phyloP scores from a whole-genome alignment of 1,140 invertebrate genomes.

The Conus betulinus region DNA sequence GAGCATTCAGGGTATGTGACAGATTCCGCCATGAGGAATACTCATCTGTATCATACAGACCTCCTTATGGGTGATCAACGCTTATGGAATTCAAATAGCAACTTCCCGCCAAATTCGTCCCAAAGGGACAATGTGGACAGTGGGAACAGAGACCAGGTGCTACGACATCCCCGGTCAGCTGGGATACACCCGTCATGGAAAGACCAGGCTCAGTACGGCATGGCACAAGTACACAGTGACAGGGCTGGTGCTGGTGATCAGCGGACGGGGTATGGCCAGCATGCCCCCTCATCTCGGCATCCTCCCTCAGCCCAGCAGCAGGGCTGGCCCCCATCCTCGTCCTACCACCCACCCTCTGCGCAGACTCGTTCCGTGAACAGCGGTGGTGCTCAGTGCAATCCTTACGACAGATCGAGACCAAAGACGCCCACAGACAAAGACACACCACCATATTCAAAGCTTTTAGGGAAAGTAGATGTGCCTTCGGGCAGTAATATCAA shows the following conservation, averaged over 20 bases:
- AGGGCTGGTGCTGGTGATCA: background rate
- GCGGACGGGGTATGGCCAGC: background rate
- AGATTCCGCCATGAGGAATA: conserved; percentile 35
- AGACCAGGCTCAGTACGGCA: background rate
- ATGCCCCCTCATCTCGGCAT: background rate
- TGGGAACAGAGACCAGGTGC: background rate
- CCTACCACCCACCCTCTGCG: background rate
- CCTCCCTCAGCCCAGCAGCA: background rate
- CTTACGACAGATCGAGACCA: background rate
- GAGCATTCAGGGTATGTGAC: conserved; percentile 44
- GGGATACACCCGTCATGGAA: background rate
- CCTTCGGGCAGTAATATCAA: background rate
- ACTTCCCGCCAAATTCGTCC: background rate
- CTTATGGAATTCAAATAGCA: background rate
- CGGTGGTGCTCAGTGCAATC: background rate
- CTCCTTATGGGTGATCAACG: background rate
- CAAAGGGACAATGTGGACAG: background rate
- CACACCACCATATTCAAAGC: background rate
- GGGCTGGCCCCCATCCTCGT: background rate
- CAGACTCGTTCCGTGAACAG: background rate
- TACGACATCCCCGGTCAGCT: background rate
- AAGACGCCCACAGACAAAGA: background rate
- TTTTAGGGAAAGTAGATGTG: background rate
- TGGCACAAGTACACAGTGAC: background rate
- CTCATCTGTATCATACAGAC: background rate